A percentile compares a stretch with the other conserved stretches of the same genome.
Evolutionary conservation across 2,113 vertebrate species (phyloP).

Genomic region (Steatornis caripensis): DNA sequence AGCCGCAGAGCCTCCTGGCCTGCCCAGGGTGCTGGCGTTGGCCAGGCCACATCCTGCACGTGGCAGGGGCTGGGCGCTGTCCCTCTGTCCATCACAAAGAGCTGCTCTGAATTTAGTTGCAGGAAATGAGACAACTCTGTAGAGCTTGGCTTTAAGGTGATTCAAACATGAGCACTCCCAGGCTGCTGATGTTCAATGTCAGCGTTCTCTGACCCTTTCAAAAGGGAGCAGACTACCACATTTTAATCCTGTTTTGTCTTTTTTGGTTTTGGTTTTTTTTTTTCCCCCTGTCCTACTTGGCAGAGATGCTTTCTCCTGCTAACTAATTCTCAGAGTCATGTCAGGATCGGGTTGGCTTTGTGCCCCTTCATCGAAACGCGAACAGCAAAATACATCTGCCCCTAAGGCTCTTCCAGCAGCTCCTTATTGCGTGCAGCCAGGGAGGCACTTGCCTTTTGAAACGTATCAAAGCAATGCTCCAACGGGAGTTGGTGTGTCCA

Average conservation of each 20-base stretch:
- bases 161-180: neutral
- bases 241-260: neutral
- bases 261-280: neutral
- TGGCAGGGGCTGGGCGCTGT: fast-evolving
- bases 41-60: fast-evolving
- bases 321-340: neutral
- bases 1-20: fast-evolving
- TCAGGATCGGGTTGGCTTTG: neutral
- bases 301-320: neutral
- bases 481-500: neutral
- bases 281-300: neutral
- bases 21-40: fast-evolving
- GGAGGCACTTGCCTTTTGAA: too few species aligned
- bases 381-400: neutral
- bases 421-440: neutral
- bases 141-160: fast-evolving
- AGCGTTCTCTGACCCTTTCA: neutral
- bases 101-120: neutral
- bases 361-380: neutral
- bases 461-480: fast-evolving
- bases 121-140: fast-evolving
- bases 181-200: neutral
- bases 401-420: neutral
- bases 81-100: fast-evolving
- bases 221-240: fast-evolving